Evolutionary conservation across 1,140 invertebrate genomes (phyloP), one percentile per base, ranked within the genome.

Genomic region (Dysdera silvatica): DNA sequence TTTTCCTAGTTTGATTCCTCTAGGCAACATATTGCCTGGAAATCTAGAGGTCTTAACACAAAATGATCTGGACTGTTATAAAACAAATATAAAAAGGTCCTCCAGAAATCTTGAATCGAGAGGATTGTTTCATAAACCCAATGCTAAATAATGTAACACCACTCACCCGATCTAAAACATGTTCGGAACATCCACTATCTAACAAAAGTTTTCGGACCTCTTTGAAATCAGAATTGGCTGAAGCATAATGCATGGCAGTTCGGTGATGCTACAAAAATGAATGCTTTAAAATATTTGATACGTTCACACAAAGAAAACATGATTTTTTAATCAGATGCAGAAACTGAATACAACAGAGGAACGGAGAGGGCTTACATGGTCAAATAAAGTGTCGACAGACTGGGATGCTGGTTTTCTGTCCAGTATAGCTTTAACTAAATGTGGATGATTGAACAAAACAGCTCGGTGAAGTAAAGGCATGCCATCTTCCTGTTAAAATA

Each of bases 91-190:
- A n/a, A 16, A 23, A 53, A 18, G 3, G 14, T 53, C 5, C 33
- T 53, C 49, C 28, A 18, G 12, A 14, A 53, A 41, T 5, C n/a
- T 18, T 8, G 26, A 20, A 10, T 6, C n/a, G 26, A 37, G 14
- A 12, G 10, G 18, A 31, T 29, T 31, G 45, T 29, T 48, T 31
- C 35, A 31, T 47, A 18, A 47, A 35, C 18, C 4, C 18, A 35
- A 24, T 40, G 5, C 6, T 29, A 32, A 48, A 18, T 23, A 43
- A 48, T 35, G 12, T 33, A 37, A 49, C 32, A 26, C 12, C 31
- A 47, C 26, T 37, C 41, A 65, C 63, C n/a, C 60, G 59, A 49
- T 65, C 63, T 41, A 65, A 32, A 28, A 60, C 57, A 55, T 65
- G 63, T 26, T 65, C 63, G 29, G 63, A 65, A 37, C 56, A 59